Conservation (phyloP, 1,140 invertebrate genomes). For the Drosophila pectinifera region DNA sequence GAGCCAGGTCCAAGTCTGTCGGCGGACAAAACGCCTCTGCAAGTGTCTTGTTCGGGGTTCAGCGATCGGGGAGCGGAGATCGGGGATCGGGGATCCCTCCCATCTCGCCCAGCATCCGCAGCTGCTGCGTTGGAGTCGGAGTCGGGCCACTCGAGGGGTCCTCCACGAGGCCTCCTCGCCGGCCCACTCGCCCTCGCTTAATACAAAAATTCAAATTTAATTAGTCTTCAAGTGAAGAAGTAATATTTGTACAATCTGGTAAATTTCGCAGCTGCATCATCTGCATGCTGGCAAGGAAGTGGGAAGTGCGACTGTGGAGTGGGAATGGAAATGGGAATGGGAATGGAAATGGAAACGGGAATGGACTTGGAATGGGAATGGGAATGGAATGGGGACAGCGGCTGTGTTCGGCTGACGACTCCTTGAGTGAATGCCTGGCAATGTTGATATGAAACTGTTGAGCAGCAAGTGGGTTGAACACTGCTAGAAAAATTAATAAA, state of each 20-base stretch:
- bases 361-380: not conserved
- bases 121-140: too few relatives aligned
- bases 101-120: constrained; percentile 28
- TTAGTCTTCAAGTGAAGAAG: constrained; percentile 82
- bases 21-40: constrained; percentile 63
- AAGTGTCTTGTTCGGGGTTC: constrained; percentile 42
- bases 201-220: constrained; percentile 81
- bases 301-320: constrained; percentile 43
- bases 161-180: constrained; percentile 16
- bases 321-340: constrained; percentile 10
- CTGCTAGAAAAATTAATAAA: not conserved
- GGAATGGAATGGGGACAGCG: constrained; percentile 26
- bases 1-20: constrained; percentile 54
- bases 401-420: constrained; percentile 39
- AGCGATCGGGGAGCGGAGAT: constrained; percentile 13
- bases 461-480: constrained; percentile 43
- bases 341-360: constrained; percentile 9
- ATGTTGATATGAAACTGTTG: constrained; percentile 42
- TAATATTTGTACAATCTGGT: constrained; percentile 81
- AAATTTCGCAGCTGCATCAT: constrained; percentile 71
- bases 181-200: constrained; percentile 53
- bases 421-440: constrained; percentile 43
- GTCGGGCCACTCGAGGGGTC: constrained; percentile 37
- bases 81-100: constrained; percentile 9
- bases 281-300: constrained; percentile 60